phyloP scores from a whole-genome alignment of 2,113 vertebrate species.

The Lophura nycthemera region DNA sequence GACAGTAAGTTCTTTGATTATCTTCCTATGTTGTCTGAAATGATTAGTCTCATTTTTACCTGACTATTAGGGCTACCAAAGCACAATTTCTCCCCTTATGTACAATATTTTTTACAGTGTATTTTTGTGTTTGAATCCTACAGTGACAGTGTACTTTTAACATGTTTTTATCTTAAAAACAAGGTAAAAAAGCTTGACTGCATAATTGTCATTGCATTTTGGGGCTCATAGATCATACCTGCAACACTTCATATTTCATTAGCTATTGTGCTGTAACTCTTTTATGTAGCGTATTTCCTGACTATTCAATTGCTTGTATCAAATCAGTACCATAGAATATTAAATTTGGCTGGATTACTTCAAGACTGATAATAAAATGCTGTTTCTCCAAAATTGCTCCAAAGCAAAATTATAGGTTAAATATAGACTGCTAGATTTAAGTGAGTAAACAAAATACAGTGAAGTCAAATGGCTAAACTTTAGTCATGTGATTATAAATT shows the following conservation, averaged over 20 bases:
- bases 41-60: background rate
- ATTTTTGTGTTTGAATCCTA: constrained; percentile 25
- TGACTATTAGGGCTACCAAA: constrained; percentile 10
- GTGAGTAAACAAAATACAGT: background rate
- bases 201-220: constrained; percentile 24
- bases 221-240: background rate
- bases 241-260: background rate
- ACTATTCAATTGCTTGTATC: background rate
- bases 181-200: constrained; percentile 36
- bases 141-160: constrained; percentile 9
- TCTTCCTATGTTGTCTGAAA: background rate
- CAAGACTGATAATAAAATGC: background rate
- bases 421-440: background rate
- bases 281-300: constrained; percentile 21
- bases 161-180: constrained; percentile 39
- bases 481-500: background rate
- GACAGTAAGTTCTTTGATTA: background rate
- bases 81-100: constrained; percentile 11
- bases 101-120: background rate
- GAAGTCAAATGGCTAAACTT: background rate
- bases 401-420: background rate
- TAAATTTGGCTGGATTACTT: constrained; percentile 17
- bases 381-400: background rate
- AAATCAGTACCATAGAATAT: background rate
- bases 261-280: constrained; percentile 13